Evolutionary conservation across 2,797 vertebrate genomes (phyloP).

Genomic region (Orestias chungarensis): DNA sequence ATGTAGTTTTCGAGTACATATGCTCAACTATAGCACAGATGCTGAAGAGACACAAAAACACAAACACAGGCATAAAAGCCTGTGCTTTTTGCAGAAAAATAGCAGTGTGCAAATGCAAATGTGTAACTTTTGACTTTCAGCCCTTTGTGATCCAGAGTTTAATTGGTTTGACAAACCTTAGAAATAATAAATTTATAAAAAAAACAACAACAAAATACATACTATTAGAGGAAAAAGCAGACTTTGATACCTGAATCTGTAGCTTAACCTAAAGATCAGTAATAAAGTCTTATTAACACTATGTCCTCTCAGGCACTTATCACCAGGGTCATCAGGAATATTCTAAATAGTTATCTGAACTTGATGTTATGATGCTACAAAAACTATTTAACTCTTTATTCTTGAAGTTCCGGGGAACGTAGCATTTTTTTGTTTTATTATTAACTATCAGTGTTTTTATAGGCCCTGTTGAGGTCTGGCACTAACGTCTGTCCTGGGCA

Average conservation of each 20-base stretch:
- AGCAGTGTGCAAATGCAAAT: conserved; percentile 52
- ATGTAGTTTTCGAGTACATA: conserved; percentile 58
- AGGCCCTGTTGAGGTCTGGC: neutral
- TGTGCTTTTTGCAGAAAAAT: conserved; percentile 42
- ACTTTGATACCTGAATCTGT: conserved; percentile 5
- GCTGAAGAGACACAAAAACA: conserved; percentile 38
- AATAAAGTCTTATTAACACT: neutral
- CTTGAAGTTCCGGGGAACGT: neutral
- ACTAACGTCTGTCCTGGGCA: neutral
- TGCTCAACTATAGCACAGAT: conserved; percentile 70
- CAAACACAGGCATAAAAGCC: conserved; percentile 44
- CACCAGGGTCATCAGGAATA: neutral
- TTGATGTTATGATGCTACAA: neutral
- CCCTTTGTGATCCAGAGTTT: conserved; percentile 30
- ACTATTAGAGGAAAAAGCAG: conserved; percentile 15
- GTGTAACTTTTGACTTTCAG: conserved; percentile 34
- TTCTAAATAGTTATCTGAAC: neutral
- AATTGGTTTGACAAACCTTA: conserved; percentile 23
- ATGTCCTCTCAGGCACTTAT: neutral
- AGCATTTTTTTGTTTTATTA: neutral
- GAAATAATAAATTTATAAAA: conserved; percentile 17
- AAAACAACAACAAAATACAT: conserved; percentile 4
- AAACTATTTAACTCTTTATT: neutral
- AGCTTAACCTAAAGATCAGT: neutral
- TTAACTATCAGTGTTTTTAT: neutral